These are phyloP conservation scores for Apostichopus parvimensis DNA, from an alignment of 35 echinoderm and acorn worm species.

Conservation along the genomic window DNA sequence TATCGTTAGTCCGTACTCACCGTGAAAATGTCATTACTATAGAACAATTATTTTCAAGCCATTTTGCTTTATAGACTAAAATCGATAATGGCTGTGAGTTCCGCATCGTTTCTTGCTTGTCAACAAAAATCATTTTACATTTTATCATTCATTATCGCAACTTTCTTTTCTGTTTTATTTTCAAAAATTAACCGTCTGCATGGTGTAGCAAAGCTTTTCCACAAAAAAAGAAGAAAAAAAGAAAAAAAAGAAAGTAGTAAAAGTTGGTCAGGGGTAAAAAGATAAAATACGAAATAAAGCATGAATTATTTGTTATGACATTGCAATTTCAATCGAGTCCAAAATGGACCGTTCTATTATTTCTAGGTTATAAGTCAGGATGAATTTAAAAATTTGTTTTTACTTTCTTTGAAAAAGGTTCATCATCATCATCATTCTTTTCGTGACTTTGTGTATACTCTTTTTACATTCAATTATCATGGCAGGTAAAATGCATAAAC, in stretches of 20 bases:
- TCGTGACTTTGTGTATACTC: no score
- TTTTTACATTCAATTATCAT: no score
- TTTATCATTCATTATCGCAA: constrained; percentile 25
- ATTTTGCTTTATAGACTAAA: constrained; percentile 43
- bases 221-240: not conserved
- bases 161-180: not conserved
- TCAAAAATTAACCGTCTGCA: constrained; percentile 5
- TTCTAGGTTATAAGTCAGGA: not conserved
- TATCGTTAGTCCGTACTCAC: constrained; percentile 17
- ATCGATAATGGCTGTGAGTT: constrained; percentile 37
- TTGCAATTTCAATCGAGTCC: not conserved
- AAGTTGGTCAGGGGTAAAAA: no score
- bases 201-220: constrained; percentile 1
- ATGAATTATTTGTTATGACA: constrained; percentile 20
- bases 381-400: not conserved
- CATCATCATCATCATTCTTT: no score
- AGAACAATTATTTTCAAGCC: constrained; percentile 51
- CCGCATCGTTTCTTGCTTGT: constrained; percentile 8
- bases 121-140: constrained; percentile 46
- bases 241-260: not conserved
- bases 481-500: no score
- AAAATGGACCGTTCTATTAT: not conserved
- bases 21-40: constrained; percentile 42
- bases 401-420: not conserved
- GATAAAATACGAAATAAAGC: not conserved